Evolutionary conservation across 2,113 vertebrate species (phyloP).

Genomic region (Semnornis frantzii): DNA sequence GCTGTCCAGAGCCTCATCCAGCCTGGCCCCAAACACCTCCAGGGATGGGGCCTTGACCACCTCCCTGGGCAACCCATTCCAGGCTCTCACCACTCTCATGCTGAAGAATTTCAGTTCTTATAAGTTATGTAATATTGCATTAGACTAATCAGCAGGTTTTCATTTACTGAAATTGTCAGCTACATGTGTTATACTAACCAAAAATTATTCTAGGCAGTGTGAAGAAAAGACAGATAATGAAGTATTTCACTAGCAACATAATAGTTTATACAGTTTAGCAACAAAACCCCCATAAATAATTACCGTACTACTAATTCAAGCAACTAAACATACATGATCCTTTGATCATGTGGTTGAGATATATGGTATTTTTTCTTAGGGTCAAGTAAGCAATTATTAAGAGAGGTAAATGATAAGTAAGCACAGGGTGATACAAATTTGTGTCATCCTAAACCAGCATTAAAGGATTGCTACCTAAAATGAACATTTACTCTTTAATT

Average conservation of each 20-base stretch:
- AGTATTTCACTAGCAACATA: neutral
- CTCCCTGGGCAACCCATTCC: no score
- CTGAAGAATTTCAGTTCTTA: no score
- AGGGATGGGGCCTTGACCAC: no score
- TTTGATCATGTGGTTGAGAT: neutral
- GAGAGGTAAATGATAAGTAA: neutral
- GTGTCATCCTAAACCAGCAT: neutral
- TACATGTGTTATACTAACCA: neutral
- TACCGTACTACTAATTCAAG: neutral
- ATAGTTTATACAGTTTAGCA: neutral
- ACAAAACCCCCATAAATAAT: neutral
- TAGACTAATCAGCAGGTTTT: neutral
- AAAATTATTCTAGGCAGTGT: neutral
- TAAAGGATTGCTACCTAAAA: neutral
- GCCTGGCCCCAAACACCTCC: no score
- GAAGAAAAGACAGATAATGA: neutral
- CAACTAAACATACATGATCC: neutral
- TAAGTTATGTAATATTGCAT: neutral
- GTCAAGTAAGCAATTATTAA: neutral
- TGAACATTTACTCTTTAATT: neutral
- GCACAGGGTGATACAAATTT: neutral
- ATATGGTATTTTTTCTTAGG: neutral
- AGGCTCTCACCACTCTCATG: no score
- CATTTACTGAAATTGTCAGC: neutral
- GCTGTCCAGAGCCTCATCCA: no score